A percentile compares a stretch with the other conserved stretches of the same genome.
Conservation (phyloP, 2,888 invertebrate genomes). For the Physocephala rufipes region DNA sequence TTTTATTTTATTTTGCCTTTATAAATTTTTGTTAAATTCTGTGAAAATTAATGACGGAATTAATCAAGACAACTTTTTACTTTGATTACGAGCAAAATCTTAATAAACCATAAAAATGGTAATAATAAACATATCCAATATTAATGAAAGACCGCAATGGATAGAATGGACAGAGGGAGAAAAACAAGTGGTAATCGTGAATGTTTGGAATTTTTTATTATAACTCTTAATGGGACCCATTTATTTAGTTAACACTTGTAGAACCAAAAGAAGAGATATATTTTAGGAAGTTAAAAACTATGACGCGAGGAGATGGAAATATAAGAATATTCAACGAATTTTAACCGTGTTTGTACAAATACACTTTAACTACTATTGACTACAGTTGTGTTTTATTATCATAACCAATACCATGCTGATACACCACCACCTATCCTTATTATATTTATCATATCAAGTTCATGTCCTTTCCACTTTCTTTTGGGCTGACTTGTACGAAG, state of each 20-base stretch:
- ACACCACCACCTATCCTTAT: no score
- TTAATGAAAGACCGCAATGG: no score
- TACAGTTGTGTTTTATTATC: no score
- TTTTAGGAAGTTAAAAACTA: neutral
- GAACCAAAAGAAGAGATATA: neutral
- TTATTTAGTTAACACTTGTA: conserved; percentile 41
- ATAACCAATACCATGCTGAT: no score
- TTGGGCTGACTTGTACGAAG: no score
- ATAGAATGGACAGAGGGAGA: no score
- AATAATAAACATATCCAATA: no score
- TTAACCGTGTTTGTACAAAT: no score
- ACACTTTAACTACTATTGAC: no score
- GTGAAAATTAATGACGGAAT: conserved; percentile 33
- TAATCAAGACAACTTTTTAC: conserved; percentile 16
- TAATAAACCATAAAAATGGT: neutral
- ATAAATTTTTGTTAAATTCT: conserved; percentile 27
- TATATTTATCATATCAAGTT: no score
- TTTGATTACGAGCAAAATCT: neutral
- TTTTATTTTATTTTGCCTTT: neutral
- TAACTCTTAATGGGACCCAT: conserved; percentile 35
- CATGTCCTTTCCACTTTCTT: no score
- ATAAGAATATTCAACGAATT: no score
- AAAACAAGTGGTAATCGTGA: conserved; percentile 2
- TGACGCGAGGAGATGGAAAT: neutral
- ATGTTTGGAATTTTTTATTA: conserved; percentile 32